Evolutionary conservation across 1,140 invertebrate genomes (phyloP).

Genomic region (Orchesella cincta): DNA sequence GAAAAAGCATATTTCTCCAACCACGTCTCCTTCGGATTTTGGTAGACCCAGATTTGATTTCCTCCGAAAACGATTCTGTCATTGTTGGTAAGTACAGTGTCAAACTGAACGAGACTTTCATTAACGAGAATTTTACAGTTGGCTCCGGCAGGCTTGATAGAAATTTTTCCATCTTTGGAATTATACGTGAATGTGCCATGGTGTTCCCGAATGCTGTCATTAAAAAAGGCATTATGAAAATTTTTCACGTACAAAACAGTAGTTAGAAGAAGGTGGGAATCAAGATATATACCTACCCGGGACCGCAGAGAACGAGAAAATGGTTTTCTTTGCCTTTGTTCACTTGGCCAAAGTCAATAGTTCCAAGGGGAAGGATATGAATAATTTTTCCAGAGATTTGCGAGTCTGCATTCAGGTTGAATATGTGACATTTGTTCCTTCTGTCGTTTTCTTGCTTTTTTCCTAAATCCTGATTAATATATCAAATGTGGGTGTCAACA

Average conservation of each 20-base stretch:
- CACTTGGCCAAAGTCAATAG: constrained; percentile 57
- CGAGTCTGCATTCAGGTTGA: constrained; percentile 66
- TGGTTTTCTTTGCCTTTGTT: constrained; percentile 52
- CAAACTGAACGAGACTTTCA: constrained; percentile 52
- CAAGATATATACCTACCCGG: constrained; percentile 56
- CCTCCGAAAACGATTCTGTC: constrained; percentile 64
- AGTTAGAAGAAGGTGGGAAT: no score
- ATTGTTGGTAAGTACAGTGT: constrained; percentile 61
- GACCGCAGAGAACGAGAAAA: constrained; percentile 60
- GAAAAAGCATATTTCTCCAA: constrained; percentile 56
- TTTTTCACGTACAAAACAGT: no score
- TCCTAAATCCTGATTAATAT: neutral
- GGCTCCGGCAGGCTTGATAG: constrained; percentile 57
- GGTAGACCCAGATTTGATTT: constrained; percentile 65
- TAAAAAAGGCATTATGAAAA: no score
- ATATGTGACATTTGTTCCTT: constrained; percentile 61
- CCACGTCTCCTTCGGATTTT: constrained; percentile 57
- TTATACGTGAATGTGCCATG: constrained; percentile 61
- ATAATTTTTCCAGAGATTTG: constrained; percentile 63
- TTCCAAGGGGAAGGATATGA: constrained; percentile 60
- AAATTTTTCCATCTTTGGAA: constrained; percentile 55
- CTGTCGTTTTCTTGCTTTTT: constrained; percentile 12
- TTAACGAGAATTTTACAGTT: constrained; percentile 63
- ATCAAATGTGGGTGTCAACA: no score
- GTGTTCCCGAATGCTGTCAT: constrained; percentile 61